Base-by-base conservation (phyloP, 1,140 invertebrate genomes). In the Conopomorpha cramerella region DNA sequence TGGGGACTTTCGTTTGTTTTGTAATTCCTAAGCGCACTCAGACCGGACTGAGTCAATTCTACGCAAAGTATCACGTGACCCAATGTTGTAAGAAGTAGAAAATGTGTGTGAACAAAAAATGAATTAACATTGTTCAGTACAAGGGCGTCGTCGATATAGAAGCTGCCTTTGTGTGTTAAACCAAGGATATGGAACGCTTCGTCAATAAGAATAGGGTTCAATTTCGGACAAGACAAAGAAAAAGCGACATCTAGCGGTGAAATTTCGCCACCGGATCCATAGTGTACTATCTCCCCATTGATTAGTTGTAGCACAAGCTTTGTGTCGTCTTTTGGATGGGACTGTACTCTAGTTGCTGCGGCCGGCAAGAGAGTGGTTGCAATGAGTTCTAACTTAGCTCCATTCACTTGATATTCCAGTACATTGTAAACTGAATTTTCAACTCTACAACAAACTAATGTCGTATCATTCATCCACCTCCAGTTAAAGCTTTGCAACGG, bases 81-180 rank as follows among this genome's bases (percentile, higher is more conserved):
- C 4, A 87, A 52, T 18, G 91, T 92, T 13, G 91, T 93, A 12
- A 89, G 62, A 1, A 92, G 59, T 12, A 95, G 58, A 57, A 88
- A 93, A 50, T 89, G 82, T 27, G 84, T 82, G 57, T 89, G 86
- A 15, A 93, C 51, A 43, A 79, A 83, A 41, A 87, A 89, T 4
- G 91, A 94, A 16, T 84, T 91, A 7, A 92, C 84, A 67, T 90
- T 88, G 34, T 81, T 84, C 6, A 81, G 65, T 11, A 86, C 58
- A 53, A 85, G 79, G 30, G 78, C 64, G 8, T 82, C 76, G 63
- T 92, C 83, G 8, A 90, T 67, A 48, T 85, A 90, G 1, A 93
- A 79, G 41, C 82, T 67, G 43, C 87, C 83, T 51, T 83, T 83
- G 7, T 81, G 71, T 40, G 84, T 83, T 1, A 90, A 55, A 14